A percentile compares a stretch with the other conserved stretches of the same genome.
Evolutionary conservation across 2,797 vertebrate genomes (phyloP).

Genomic region (Harpagifer antarcticus): DNA sequence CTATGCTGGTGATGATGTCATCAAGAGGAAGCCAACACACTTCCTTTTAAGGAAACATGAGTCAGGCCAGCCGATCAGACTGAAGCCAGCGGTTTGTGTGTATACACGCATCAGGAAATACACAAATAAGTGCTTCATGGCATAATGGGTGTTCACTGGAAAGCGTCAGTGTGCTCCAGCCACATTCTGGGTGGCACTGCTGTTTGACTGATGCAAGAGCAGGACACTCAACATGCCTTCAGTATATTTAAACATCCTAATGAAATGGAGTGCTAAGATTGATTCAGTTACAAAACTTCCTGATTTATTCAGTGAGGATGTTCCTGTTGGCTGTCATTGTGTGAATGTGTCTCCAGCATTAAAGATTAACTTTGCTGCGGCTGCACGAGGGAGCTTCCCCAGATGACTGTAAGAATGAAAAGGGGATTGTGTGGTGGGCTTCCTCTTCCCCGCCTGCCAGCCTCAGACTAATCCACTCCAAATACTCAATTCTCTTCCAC

Average conservation of each 20-base stretch:
- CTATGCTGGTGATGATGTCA: constrained; percentile 71
- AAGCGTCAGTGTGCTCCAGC: constrained; percentile 8
- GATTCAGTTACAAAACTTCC: background rate
- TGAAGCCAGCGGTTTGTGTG: constrained; percentile 28
- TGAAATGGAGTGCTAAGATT: background rate
- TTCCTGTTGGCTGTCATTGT: constrained; percentile 7
- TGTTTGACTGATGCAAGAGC: background rate
- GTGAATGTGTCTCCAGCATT: constrained; percentile 12
- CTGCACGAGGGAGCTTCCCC: background rate
- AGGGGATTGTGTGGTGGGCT: constrained; percentile 36
- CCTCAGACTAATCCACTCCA: constrained; percentile 67
- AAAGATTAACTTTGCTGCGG: constrained; percentile 35
- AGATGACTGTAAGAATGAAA: constrained; percentile 30
- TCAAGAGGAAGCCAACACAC: constrained; percentile 63
- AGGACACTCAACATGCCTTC: constrained; percentile 2
- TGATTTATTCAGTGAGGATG: background rate
- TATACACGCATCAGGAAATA: constrained; percentile 42
- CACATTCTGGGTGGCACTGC: background rate
- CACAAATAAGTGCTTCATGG: constrained; percentile 20
- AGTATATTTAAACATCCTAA: background rate
- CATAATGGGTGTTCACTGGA: constrained; percentile 42
- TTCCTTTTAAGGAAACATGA: constrained; percentile 79
- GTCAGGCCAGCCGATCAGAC: constrained; percentile 31
- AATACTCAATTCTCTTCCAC: constrained; percentile 47
- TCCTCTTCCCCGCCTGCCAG: constrained; percentile 30